These are phyloP conservation scores for Silurus meridionalis DNA, from an alignment of 2,113 vertebrate species.

Conservation along the genomic window DNA sequence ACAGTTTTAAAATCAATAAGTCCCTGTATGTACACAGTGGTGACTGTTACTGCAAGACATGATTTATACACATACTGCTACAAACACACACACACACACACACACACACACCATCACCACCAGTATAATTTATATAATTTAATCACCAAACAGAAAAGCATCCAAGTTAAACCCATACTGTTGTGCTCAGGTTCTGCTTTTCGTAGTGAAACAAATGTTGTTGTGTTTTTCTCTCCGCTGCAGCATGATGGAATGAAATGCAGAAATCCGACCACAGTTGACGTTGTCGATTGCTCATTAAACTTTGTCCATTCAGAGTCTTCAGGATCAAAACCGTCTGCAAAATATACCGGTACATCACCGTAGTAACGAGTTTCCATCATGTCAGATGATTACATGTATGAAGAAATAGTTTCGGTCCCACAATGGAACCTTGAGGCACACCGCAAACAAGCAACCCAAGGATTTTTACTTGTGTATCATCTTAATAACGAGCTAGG, in stretches of 20 bases:
- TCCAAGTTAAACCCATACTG: not conserved
- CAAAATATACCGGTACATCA: not conserved
- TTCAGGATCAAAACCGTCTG: not conserved
- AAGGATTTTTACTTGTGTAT: not conserved
- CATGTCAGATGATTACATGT: not conserved
- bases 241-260: slow-evolving; percentile 2
- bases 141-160: not conserved
- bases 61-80: not conserved
- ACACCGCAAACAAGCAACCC: not conserved
- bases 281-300: not conserved
- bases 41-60: not conserved
- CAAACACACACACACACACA: not conserved
- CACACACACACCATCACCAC: no score
- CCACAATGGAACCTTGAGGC: not conserved
- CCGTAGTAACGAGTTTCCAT: not conserved
- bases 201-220: not conserved
- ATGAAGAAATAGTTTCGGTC: not conserved
- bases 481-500: not conserved
- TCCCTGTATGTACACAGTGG: not conserved
- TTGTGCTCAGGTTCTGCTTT: not conserved
- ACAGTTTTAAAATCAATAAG: not conserved
- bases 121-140: no score
- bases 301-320: not conserved
- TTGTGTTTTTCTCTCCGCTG: not conserved
- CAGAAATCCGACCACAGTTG: slow-evolving; percentile 22